These are phyloP conservation scores for Petromus typicus DNA, from an alignment of 2,113 vertebrate species.

Conservation along the genomic window DNA sequence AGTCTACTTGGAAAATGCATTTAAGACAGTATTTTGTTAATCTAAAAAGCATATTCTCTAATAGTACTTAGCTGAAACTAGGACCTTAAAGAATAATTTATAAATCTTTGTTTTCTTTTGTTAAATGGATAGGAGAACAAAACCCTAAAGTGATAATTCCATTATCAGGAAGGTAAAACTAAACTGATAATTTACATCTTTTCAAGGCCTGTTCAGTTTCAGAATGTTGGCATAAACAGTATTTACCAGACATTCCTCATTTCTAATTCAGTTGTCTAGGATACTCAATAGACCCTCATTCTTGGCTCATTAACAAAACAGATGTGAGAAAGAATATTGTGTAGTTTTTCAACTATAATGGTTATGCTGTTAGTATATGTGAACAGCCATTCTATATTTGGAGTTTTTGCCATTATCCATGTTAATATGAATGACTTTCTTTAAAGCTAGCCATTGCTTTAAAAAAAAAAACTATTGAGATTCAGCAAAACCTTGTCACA, in stretches of 20 bases:
- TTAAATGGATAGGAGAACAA: not conserved
- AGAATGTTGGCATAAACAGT: slow-evolving; percentile 47
- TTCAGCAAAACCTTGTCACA: slow-evolving; percentile 50
- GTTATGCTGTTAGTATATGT: slow-evolving; percentile 71
- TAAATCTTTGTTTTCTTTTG: not conserved
- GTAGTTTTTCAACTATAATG: slow-evolving; percentile 76
- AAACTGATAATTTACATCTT: slow-evolving; percentile 64
- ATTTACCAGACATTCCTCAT: slow-evolving; percentile 65
- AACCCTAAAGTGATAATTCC: slow-evolving; percentile 32
- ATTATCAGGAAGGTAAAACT: slow-evolving; percentile 55
- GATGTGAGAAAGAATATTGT: slow-evolving; percentile 78
- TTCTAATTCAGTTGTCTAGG: slow-evolving; percentile 76
- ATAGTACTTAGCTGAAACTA: slow-evolving; percentile 9
- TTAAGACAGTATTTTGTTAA: slow-evolving; percentile 44
- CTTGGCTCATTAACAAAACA: slow-evolving; percentile 76
- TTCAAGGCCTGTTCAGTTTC: slow-evolving; percentile 47
- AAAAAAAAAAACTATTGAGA: slow-evolving; percentile 39
- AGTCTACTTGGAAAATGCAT: slow-evolving; percentile 22
- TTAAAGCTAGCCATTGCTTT: slow-evolving; percentile 41
- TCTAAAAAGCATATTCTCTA: slow-evolving; percentile 34
- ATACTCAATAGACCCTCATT: slow-evolving; percentile 73
- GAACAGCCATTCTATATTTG: slow-evolving; percentile 77
- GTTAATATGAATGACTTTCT: slow-evolving; percentile 75
- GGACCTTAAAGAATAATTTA: slow-evolving; percentile 27
- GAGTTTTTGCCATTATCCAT: slow-evolving; percentile 71